These are phyloP conservation scores for Equus quagga DNA, from an alignment of 2,113 vertebrate species.

Conservation along the genomic window DNA sequence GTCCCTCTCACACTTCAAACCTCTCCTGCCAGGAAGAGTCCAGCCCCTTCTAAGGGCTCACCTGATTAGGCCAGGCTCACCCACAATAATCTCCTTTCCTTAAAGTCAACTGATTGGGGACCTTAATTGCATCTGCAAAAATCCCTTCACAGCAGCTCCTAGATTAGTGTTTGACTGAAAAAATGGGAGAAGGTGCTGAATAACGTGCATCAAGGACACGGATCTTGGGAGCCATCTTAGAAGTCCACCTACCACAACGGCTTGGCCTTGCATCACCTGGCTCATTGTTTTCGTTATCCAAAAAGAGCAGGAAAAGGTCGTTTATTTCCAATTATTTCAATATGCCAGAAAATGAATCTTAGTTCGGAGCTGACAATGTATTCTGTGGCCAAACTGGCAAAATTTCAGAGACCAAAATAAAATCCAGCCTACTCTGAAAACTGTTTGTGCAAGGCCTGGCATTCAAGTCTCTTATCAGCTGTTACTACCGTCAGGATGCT, in stretches of 20 bases:
- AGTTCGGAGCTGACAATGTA: conserved; percentile 47
- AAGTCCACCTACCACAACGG: neutral
- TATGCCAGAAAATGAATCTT: conserved; percentile 47
- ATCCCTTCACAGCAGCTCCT: neutral
- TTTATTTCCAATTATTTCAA: conserved; percentile 77
- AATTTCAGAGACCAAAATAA: conserved; percentile 52
- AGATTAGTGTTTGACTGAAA: neutral
- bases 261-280: neutral
- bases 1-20: neutral
- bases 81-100: neutral
- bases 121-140: neutral
- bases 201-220: fast-evolving
- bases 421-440: neutral
- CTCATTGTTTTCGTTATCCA: conserved; percentile 34
- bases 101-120: neutral
- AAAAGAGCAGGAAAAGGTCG: conserved; percentile 5
- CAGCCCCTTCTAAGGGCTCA: neutral
- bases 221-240: neutral
- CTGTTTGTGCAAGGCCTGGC: fast-evolving
- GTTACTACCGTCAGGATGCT: neutral
- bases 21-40: neutral
- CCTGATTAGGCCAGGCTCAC: neutral
- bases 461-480: neutral
- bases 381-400: conserved; percentile 70
- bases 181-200: neutral